Base-by-base conservation (phyloP, 1,140 invertebrate species). In the Drosophila suzukii region DNA sequence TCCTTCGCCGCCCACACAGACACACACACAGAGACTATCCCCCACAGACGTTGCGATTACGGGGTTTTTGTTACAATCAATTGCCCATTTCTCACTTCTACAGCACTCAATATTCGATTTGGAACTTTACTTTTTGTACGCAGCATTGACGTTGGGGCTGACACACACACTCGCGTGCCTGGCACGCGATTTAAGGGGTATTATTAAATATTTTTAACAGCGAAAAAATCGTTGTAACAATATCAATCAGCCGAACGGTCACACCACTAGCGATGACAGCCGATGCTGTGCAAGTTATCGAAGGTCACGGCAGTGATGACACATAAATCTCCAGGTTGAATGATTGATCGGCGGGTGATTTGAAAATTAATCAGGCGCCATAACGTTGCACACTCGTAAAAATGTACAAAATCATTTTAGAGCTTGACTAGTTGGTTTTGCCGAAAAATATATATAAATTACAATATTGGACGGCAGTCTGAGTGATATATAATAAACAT, bases 151-250 rank as follows among this genome's bases (percentile, higher is more conserved):
- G 49, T 43, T 49, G 65, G 34, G 15, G 36, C 46, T 17, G 34
- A 55, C 67, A 70, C 32, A 46, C 44, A 66, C 71, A 79, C 60
- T 47, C 41, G 82, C 53, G 75, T 71, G 80, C 81, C 59, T 59
- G 20, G 81, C 75, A 66, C 76, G 75, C 63, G 53, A 50, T 56
- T 50, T 20, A 49, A 47, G 47, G 36, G 38, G 47, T 54, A 59
- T 68, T 57, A 75, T 62, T 61, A 66, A 75, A 57, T 63, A 55
- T 41, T 72, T 71, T 65, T 75, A 66, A 79, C 58, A 75, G 51
- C 75, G 80, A 83, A 83, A 83, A 82, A 83, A 83, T 84, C 76
- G 75, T 83, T 83, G 81, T 71, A 79, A 83, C 60, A 81, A 78
- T 81, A 81, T 81, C 51, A 81, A 83, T 83, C 81, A 78, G 43